Percentiles rank a stretch among this genome's conserved stretches.
Evolutionary conservation across 2,888 invertebrate genomes (phyloP).

Genomic region (Drosophila yooni): DNA sequence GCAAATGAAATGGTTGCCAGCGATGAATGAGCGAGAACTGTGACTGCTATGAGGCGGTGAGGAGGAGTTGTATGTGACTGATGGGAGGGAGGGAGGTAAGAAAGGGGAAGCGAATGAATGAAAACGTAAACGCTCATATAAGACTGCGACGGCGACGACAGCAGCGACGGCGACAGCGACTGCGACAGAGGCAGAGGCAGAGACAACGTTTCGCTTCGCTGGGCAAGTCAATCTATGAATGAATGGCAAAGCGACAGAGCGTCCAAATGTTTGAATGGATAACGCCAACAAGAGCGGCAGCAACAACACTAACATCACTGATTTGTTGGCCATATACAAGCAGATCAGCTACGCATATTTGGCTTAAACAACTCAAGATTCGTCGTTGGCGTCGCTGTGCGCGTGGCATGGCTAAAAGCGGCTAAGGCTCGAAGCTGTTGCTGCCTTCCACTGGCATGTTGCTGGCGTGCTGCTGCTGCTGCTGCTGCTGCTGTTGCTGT

Average conservation of each 20-base stretch:
- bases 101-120: constrained; percentile 57
- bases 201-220: constrained; percentile 56
- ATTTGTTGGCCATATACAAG: constrained; percentile 78
- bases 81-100: constrained; percentile 22
- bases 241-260: constrained; percentile 75
- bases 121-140: constrained; percentile 71
- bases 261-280: constrained; percentile 69
- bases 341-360: constrained; percentile 78
- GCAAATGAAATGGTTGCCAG: constrained; percentile 44
- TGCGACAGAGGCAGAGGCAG: constrained; percentile 19
- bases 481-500: constrained; percentile 16
- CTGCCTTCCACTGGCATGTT: constrained; percentile 14
- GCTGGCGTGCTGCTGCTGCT: constrained; percentile 13
- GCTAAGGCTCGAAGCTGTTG: constrained; percentile 25
- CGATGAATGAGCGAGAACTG: constrained; percentile 43
- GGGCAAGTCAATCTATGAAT: constrained; percentile 74
- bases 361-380: constrained; percentile 67
- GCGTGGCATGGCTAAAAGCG: constrained; percentile 80
- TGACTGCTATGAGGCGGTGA: constrained; percentile 21
- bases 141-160: constrained; percentile 36
- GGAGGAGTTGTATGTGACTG: constrained; percentile 6
- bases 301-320: constrained; percentile 37
- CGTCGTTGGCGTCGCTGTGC: constrained; percentile 40
- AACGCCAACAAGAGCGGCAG: constrained; percentile 29
- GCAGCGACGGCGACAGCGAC: constrained; percentile 22